Conservation (phyloP, 2,888 invertebrate genomes). For the Prosapia bicincta region DNA sequence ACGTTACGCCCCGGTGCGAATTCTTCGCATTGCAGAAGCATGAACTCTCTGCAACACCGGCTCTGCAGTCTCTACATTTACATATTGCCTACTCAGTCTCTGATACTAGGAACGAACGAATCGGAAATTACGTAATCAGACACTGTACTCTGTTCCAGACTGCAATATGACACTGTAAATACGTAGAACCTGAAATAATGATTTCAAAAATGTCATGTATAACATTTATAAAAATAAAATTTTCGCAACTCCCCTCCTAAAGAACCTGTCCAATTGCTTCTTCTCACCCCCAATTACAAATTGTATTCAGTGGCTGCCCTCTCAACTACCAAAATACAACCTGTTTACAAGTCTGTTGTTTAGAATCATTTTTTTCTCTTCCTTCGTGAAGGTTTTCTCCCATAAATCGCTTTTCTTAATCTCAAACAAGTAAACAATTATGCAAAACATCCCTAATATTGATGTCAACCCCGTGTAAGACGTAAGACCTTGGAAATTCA, state of each 20-base stretch:
- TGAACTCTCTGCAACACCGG: not conserved
- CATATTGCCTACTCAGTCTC: not conserved
- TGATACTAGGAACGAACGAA: too few species aligned
- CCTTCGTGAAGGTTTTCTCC: not conserved
- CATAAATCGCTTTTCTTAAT: not conserved
- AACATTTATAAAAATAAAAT: too few species aligned
- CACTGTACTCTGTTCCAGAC: too few species aligned
- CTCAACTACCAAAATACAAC: not conserved
- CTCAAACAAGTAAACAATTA: not conserved
- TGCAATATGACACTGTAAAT: too few species aligned
- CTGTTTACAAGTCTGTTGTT: not conserved
- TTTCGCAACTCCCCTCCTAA: too few species aligned
- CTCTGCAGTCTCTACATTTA: not conserved
- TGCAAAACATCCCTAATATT: not conserved
- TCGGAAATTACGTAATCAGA: too few species aligned
- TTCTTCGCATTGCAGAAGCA: not conserved
- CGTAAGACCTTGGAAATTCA: not conserved
- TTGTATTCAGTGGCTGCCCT: not conserved
- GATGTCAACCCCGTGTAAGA: not conserved
- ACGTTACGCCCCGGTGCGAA: too few species aligned
- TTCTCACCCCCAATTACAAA: not conserved
- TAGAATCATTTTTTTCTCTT: not conserved
- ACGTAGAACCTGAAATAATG: too few species aligned
- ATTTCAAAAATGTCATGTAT: too few species aligned
- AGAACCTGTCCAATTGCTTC: too few species aligned